Percentiles rank a stretch among this genome's conserved stretches.
Evolutionary conservation across 2,113 vertebrate genomes (phyloP).

Genomic region (Isurus oxyrinchus): DNA sequence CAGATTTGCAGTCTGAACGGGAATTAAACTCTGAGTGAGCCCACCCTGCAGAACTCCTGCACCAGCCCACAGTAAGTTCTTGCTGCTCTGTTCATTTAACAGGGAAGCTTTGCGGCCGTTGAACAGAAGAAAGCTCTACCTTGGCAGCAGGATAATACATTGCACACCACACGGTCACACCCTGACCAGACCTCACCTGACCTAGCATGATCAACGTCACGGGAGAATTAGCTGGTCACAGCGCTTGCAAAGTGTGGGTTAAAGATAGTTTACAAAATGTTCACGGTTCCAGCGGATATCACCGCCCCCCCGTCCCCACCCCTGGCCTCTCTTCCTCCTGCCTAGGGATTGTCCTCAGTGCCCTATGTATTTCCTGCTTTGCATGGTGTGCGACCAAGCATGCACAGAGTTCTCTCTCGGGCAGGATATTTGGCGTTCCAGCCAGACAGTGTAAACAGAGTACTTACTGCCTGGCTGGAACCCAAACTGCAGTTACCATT

Average conservation of each 20-base stretch:
- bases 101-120: neutral
- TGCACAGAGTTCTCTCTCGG: neutral
- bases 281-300: neutral
- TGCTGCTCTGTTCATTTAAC: neutral
- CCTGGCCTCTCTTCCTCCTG: neutral
- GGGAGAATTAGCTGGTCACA: neutral
- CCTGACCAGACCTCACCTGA: neutral
- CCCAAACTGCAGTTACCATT: neutral
- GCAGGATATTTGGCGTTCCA: neutral
- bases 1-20: neutral
- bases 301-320: neutral
- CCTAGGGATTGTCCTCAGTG: neutral
- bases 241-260: neutral
- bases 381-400: neutral
- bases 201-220: neutral
- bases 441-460: neutral
- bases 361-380: neutral
- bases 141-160: neutral
- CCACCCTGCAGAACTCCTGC: neutral
- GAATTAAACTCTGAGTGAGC: neutral
- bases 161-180: neutral
- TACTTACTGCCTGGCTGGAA: neutral
- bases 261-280: neutral
- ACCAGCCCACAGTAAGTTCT: neutral
- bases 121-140: neutral